Conservation (phyloP, 2,888 invertebrate genomes). For the Timema cristinae region DNA sequence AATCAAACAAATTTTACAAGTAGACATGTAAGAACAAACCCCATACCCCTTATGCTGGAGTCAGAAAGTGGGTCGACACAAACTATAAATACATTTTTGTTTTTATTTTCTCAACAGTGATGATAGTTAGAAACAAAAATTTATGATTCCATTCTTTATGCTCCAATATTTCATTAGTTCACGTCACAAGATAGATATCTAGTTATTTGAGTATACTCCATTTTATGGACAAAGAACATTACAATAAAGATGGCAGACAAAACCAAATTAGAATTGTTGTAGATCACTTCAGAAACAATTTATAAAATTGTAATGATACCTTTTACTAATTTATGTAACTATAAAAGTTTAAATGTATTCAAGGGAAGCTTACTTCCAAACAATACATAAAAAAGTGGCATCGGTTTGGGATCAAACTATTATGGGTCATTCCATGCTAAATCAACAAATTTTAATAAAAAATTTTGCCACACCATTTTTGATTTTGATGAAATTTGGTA, state of each 20-base stretch:
- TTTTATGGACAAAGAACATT: neutral
- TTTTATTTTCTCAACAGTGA: neutral
- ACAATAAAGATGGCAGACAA: neutral
- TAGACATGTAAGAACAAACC: too few relatives aligned
- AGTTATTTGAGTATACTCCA: too few relatives aligned
- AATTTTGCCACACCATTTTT: too few relatives aligned
- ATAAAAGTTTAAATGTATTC: neutral
- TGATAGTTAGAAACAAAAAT: conserved; percentile 5
- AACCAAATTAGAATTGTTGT: too few relatives aligned
- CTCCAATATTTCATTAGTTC: conserved; percentile 1
- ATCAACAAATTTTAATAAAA: too few relatives aligned
- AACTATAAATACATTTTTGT: neutral
- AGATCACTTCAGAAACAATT: too few relatives aligned
- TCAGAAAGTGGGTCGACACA: too few relatives aligned
- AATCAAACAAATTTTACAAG: too few relatives aligned
- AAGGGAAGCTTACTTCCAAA: neutral
- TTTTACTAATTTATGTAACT: neutral
- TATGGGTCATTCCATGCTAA: too few relatives aligned
- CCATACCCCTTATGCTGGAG: too few relatives aligned
- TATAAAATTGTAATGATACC: too few relatives aligned
- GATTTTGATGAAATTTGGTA: too few relatives aligned
- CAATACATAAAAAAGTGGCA: conserved; percentile 3
- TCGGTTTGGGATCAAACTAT: neutral
- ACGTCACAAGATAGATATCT: conserved; percentile 9
- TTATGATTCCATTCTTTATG: neutral